These are phyloP conservation scores for Oreocharis arfaki DNA, from an alignment of 2,113 vertebrate species.

Conservation along the genomic window DNA sequence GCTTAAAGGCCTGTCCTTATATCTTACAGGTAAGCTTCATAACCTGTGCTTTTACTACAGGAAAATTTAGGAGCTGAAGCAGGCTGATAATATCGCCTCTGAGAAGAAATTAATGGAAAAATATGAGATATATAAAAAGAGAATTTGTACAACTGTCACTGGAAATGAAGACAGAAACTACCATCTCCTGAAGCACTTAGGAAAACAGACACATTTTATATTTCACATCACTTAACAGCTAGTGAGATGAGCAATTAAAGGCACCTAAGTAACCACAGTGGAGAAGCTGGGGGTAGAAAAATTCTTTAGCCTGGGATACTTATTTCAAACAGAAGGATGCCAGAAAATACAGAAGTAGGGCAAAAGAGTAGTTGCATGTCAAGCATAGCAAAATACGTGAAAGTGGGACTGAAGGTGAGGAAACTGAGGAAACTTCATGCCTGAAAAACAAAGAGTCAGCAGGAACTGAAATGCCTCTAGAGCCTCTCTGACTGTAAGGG, in stretches of 20 bases:
- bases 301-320: neutral
- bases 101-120: neutral
- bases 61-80: neutral
- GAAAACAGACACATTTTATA: neutral
- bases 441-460: neutral
- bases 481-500: neutral
- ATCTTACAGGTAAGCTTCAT: neutral
- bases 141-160: neutral
- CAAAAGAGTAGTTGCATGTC: neutral
- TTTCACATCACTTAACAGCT: neutral
- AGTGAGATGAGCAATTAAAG: neutral
- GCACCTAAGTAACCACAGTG: neutral
- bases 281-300: neutral
- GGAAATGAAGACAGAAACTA: neutral
- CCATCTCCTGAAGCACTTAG: neutral
- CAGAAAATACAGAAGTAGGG: neutral
- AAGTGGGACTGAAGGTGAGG: neutral
- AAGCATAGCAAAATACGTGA: neutral
- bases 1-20: neutral
- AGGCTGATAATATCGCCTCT: neutral
- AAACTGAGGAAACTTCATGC: neutral
- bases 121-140: neutral
- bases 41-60: neutral
- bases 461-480: neutral
- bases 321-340: neutral